Conservation (phyloP, 2,888 invertebrate genomes). For the Acleris cristana region DNA sequence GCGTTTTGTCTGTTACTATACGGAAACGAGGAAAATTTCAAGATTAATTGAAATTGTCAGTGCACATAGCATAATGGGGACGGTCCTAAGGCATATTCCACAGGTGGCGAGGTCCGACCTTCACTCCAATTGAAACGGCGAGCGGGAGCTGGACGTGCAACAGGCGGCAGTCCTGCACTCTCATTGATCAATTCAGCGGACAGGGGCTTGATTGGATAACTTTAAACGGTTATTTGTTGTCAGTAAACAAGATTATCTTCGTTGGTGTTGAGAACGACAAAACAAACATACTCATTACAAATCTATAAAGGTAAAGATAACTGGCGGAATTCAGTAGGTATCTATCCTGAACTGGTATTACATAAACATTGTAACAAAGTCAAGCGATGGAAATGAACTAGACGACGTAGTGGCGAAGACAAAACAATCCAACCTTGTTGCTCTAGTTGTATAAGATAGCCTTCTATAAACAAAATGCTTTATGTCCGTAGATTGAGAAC, state of each 20-base stretch:
- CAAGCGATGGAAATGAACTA: constrained; percentile 23
- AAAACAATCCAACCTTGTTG: constrained; percentile 34
- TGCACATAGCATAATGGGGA: constrained; percentile 38
- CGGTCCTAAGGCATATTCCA: constrained; percentile 44
- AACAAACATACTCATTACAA: background rate
- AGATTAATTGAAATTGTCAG: constrained; percentile 3
- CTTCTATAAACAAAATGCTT: constrained; percentile 13
- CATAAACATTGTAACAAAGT: constrained; percentile 18
- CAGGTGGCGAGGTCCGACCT: constrained; percentile 51
- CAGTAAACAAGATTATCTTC: constrained; percentile 1
- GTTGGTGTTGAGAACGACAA: background rate
- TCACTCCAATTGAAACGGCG: constrained; percentile 43
- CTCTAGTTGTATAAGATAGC: constrained; percentile 12
- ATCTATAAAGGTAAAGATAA: constrained; percentile 15
- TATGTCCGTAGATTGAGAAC: background rate
- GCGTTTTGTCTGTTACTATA: background rate
- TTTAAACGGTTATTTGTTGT: constrained; percentile 13
- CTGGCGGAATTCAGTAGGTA: too few species aligned
- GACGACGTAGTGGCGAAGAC: constrained; percentile 27
- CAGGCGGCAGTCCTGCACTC: constrained; percentile 27
- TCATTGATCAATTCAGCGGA: constrained; percentile 20
- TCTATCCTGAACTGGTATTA: constrained; percentile 21
- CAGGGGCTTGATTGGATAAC: constrained; percentile 15
- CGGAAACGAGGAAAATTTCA: background rate
- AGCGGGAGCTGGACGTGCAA: constrained; percentile 21